A percentile compares a stretch with the other conserved stretches of the same genome.
phyloP scores from a whole-genome alignment of 2,113 vertebrate species.

The Damaliscus lunatus region DNA sequence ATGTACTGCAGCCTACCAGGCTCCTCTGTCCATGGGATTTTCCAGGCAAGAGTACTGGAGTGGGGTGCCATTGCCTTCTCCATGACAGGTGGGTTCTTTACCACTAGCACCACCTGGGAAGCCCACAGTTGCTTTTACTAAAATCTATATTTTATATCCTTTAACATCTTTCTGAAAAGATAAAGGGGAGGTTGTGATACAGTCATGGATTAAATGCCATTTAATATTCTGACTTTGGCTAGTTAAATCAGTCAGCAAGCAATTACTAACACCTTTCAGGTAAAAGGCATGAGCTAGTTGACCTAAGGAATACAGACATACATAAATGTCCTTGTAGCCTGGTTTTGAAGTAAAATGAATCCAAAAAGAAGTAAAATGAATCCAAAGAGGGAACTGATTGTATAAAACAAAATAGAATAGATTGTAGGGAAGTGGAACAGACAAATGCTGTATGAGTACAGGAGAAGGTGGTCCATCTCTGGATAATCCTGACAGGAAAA shows the following conservation, averaged over 20 bases:
- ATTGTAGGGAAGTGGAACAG: neutral
- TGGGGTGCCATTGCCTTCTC: too few species aligned
- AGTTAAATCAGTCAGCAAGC: neutral
- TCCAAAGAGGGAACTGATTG: neutral
- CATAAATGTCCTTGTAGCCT: neutral
- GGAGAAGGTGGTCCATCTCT: neutral
- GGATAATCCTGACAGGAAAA: neutral
- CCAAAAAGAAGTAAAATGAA: neutral
- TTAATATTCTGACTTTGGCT: neutral
- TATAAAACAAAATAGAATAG: neutral
- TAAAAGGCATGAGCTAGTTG: neutral
- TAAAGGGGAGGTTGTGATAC: neutral
- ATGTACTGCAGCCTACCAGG: too few species aligned
- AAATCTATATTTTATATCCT: slow-evolving; percentile 13
- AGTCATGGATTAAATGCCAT: neutral
- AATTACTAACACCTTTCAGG: neutral
- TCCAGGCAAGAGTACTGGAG: too few species aligned
- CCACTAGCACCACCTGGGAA: neutral
- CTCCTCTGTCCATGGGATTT: too few species aligned
- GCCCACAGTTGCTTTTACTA: neutral
- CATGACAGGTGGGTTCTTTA: neutral
- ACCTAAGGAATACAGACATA: neutral
- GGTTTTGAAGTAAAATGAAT: neutral
- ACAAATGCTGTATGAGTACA: neutral
- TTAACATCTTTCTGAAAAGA: slow-evolving; percentile 26